Percentiles rank a stretch among this genome's conserved stretches.
phyloP scores from a whole-genome alignment of 2,797 vertebrate species.

The Adrianichthys oophorus region DNA sequence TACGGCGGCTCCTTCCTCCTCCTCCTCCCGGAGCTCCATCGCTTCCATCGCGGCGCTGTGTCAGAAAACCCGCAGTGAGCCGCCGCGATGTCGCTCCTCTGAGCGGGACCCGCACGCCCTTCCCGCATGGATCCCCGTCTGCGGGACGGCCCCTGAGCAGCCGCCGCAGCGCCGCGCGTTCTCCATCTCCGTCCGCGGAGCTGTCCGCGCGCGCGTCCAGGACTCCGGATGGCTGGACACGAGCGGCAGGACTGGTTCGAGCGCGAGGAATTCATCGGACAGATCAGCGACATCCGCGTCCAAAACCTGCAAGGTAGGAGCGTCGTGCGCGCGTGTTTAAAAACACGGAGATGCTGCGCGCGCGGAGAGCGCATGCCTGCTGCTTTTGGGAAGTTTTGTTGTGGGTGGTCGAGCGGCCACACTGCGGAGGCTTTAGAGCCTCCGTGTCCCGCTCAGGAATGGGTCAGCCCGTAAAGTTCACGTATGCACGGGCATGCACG shows the following conservation, averaged over 20 bases:
- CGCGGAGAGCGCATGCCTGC: not conserved
- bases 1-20: constrained; percentile 51
- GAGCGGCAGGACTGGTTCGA: constrained; percentile 94
- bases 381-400: constrained; percentile 10
- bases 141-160: no score
- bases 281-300: constrained; percentile 96
- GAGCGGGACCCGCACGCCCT: constrained; percentile 4
- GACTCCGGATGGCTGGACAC: constrained; percentile 85
- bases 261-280: constrained; percentile 93
- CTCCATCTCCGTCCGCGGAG: constrained; percentile 24
- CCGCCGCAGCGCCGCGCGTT: no score
- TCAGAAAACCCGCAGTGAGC: constrained; percentile 10
- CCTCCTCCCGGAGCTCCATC: constrained; percentile 34
- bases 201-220: not conserved
- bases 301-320: constrained; percentile 95
- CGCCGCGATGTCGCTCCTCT: constrained; percentile 9
- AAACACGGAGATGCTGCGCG: not conserved
- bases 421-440: constrained; percentile 2
- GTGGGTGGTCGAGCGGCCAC: not conserved
- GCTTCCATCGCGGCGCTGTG: not conserved
- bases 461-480: no score
- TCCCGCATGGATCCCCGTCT: no score
- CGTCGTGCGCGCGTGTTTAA: constrained; percentile 5
- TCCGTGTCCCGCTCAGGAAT: not conserved
- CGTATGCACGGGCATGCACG: not conserved